A percentile compares a stretch with the other conserved stretches of the same genome.
phyloP scores from a whole-genome alignment of 1,140 invertebrate species.

The Cylas formicarius region DNA sequence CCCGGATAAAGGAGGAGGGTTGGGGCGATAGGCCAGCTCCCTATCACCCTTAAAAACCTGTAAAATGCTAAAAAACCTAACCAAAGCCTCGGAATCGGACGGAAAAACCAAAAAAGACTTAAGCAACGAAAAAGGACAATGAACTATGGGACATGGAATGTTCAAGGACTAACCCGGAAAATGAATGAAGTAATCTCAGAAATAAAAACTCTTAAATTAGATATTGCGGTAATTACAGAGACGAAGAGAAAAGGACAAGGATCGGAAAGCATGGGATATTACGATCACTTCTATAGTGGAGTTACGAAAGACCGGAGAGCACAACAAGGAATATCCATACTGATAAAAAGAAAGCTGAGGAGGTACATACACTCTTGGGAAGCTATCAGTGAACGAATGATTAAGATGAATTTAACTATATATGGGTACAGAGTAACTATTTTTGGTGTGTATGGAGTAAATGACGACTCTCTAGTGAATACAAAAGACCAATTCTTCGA shows the following conservation, averaged over 20 bases:
- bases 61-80: conserved; percentile 7
- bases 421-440: too few species aligned
- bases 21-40: background rate
- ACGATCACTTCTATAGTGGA: conserved; percentile 15
- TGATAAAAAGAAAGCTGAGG: too few species aligned
- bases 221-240: conserved; percentile 2
- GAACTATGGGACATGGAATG: conserved; percentile 4
- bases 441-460: too few species aligned
- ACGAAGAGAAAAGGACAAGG: conserved; percentile 12
- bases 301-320: conserved; percentile 8
- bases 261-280: conserved; percentile 11
- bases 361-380: too few species aligned
- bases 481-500: too few species aligned
- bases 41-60: background rate
- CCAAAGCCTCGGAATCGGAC: too few species aligned
- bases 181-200: conserved; percentile 5
- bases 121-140: conserved; percentile 12
- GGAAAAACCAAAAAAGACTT: background rate
- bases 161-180: background rate
- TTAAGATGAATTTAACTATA: too few species aligned
- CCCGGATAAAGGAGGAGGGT: too few species aligned
- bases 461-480: too few species aligned
- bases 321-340: conserved; percentile 10
- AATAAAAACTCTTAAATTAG: background rate
- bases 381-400: too few species aligned